phyloP scores from a whole-genome alignment of 23 tunicate species.

The Styela plicata region DNA sequence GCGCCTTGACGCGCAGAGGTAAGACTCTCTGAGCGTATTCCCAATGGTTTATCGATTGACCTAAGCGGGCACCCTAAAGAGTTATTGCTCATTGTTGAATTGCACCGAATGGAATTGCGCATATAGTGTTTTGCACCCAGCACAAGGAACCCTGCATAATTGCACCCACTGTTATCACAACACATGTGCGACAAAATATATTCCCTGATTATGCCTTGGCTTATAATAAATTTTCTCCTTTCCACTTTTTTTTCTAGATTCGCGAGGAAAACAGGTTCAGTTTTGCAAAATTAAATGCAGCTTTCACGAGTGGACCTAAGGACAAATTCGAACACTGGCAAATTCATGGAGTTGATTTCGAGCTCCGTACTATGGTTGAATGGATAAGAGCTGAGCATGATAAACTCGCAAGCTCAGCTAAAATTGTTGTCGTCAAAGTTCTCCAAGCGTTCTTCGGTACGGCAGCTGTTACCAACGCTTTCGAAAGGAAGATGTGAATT shows the following conservation, averaged over 20 bases:
- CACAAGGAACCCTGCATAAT: too few relatives aligned
- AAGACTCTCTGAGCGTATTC: too few relatives aligned
- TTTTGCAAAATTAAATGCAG: slow-evolving; percentile 44
- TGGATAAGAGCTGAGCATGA: slow-evolving; percentile 67
- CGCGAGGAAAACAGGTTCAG: slow-evolving; percentile 41
- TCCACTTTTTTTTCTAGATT: slow-evolving; percentile 28
- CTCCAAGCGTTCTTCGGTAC: slow-evolving; percentile 65
- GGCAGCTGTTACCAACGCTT: slow-evolving; percentile 50
- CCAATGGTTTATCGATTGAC: too few relatives aligned
- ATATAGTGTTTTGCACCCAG: too few relatives aligned
- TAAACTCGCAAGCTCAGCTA: slow-evolving; percentile 77
- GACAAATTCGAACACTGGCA: slow-evolving; percentile 62
- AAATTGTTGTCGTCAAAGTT: slow-evolving; percentile 67
- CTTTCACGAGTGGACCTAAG: slow-evolving; percentile 72
- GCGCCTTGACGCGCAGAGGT: too few relatives aligned
- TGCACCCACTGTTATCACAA: too few relatives aligned
- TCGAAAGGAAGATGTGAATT: slow-evolving; percentile 43
- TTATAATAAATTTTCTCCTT: not conserved
- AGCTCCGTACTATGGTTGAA: slow-evolving; percentile 55
- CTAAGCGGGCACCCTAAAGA: too few relatives aligned
- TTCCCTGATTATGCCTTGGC: too few relatives aligned
- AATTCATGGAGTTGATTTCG: slow-evolving; percentile 64
- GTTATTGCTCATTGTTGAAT: too few relatives aligned
- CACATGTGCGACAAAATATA: too few relatives aligned
- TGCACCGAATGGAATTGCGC: too few relatives aligned